Evolutionary conservation across 2,797 vertebrate species (phyloP).

Genomic region (Helostoma temminkii): DNA sequence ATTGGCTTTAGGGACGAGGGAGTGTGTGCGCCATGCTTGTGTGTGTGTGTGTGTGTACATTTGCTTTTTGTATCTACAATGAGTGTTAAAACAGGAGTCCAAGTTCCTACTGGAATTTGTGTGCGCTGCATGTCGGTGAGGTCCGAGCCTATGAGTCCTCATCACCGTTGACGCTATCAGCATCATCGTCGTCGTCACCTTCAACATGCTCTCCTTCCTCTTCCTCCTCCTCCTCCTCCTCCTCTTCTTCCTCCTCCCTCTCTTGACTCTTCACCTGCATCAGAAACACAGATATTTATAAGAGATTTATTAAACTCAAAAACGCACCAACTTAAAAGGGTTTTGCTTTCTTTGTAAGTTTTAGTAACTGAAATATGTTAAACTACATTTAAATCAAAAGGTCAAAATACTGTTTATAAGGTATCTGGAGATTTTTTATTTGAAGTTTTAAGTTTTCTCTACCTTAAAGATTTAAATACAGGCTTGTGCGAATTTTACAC

Average conservation of each 20-base stretch:
- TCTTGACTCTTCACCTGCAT: slow-evolving; percentile 83
- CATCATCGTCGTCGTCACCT: slow-evolving; percentile 89
- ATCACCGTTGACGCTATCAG: slow-evolving; percentile 91
- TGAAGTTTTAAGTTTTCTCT: too few species aligned
- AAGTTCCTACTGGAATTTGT: slow-evolving; percentile 58
- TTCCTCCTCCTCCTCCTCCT: slow-evolving; percentile 84
- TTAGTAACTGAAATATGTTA: too few species aligned
- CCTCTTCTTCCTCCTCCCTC: slow-evolving; percentile 84
- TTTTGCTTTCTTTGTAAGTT: too few species aligned
- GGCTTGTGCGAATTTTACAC: too few species aligned
- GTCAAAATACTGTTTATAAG: too few species aligned
- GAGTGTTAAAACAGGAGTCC: slow-evolving; percentile 75
- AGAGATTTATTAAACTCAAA: too few species aligned
- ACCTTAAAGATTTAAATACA: too few species aligned
- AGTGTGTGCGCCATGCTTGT: slow-evolving; percentile 64
- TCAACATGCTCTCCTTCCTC: slow-evolving; percentile 87
- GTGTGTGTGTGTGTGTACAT: slow-evolving; percentile 20
- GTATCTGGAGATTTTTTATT: too few species aligned
- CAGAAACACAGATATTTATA: background rate
- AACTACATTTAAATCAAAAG: too few species aligned
- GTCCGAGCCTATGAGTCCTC: slow-evolving; percentile 84
- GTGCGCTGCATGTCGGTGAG: slow-evolving; percentile 37
- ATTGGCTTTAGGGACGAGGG: slow-evolving; percentile 41
- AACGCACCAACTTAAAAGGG: too few species aligned
- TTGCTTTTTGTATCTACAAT: slow-evolving; percentile 65